Conservation (phyloP, 2,113 vertebrate species). For the Xenotilapia caudafasciata region DNA sequence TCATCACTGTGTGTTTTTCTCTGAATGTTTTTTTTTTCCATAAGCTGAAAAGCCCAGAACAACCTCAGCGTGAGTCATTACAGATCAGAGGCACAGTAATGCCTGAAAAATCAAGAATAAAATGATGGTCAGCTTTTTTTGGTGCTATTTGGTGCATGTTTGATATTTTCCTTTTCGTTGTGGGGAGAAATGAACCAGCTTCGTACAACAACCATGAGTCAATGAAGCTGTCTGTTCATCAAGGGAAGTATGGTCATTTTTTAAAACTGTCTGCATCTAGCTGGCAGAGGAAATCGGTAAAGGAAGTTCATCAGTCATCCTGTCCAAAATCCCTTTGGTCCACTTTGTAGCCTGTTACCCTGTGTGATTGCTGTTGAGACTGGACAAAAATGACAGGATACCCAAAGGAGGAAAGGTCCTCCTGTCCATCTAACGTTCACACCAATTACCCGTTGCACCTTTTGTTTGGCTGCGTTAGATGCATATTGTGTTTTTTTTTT, state of each 20-base stretch:
- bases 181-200: neutral
- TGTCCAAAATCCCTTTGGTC: neutral
- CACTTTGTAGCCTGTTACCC: neutral
- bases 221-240: neutral
- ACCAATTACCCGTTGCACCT: neutral
- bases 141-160: neutral
- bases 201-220: slow-evolving; percentile 1
- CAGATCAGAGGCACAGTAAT: neutral
- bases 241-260: neutral
- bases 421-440: neutral
- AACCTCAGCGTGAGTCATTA: slow-evolving; percentile 1
- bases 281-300: neutral
- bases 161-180: slow-evolving; percentile 11
- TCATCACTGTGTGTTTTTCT: neutral
- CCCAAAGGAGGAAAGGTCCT: neutral
- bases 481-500: accelerated
- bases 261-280: neutral
- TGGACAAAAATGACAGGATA: neutral
- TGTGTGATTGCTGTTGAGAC: neutral
- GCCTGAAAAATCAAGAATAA: neutral
- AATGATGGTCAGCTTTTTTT: neutral
- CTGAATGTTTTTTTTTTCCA: neutral
- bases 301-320: neutral
- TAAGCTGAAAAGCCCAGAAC: neutral
- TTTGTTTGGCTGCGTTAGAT: neutral